A percentile compares a stretch with the other conserved stretches of the same genome.
phyloP scores from a whole-genome alignment of 2,113 vertebrate genomes.

The Oxygymnocypris stewartii region DNA sequence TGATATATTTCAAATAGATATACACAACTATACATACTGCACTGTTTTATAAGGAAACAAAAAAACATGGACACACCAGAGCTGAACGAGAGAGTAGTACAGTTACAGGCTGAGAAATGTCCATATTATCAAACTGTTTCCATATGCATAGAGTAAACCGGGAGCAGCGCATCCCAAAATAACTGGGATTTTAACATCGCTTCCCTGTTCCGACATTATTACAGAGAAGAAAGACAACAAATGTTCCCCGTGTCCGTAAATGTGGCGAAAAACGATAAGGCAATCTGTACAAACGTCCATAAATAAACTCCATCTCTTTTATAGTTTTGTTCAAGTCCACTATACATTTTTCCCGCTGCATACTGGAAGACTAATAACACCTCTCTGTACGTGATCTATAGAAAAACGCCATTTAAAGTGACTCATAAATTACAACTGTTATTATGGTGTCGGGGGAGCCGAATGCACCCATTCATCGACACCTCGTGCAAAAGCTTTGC shows the following conservation, averaged over 20 bases:
- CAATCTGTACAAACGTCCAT: constrained; percentile 39
- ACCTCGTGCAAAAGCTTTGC: constrained; percentile 68
- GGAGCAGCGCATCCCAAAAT: constrained; percentile 24
- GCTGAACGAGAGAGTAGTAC: neutral
- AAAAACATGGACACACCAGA: constrained; percentile 32
- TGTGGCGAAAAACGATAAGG: constrained; percentile 34
- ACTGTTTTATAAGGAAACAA: constrained; percentile 39
- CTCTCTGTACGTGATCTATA: neutral
- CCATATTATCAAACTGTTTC: constrained; percentile 36
- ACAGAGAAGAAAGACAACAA: neutral
- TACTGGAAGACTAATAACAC: constrained; percentile 47
- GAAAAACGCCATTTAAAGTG: constrained; percentile 15
- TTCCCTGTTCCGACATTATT: neutral
- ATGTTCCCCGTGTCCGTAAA: constrained; percentile 18
- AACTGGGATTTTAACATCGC: constrained; percentile 31
- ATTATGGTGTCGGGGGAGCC: constrained; percentile 22
- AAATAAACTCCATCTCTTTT: constrained; percentile 41
- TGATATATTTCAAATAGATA: constrained; percentile 52
- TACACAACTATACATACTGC: constrained; percentile 54
- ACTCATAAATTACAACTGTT: neutral
- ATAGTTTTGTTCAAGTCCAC: neutral
- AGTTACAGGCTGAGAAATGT: constrained; percentile 17
- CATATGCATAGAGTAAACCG: constrained; percentile 53
- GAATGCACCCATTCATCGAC: constrained; percentile 45
- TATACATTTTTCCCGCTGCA: constrained; percentile 18